These are phyloP conservation scores for Celastrina argiolus DNA, from an alignment of 2,888 invertebrate genomes.

Conservation along the genomic window DNA sequence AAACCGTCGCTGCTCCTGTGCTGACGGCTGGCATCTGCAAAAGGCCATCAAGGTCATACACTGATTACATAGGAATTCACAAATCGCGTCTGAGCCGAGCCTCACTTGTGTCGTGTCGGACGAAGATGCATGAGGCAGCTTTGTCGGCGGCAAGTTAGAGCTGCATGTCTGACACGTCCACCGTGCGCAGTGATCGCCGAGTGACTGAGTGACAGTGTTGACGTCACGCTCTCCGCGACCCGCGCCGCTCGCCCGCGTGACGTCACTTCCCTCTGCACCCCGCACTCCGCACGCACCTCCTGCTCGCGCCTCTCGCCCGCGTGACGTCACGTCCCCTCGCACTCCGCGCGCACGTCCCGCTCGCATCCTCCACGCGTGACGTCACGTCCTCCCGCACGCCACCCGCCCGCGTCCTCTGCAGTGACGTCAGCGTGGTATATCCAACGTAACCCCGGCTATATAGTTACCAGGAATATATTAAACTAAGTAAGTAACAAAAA, in stretches of 20 bases:
- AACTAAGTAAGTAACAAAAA: too few relatives aligned
- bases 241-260: too few relatives aligned
- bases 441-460: too few relatives aligned
- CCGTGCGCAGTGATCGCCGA: conserved; percentile 66
- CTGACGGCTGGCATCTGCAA: conserved; percentile 74
- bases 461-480: too few relatives aligned
- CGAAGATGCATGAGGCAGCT: conserved; percentile 66
- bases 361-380: background rate
- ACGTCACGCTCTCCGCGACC: conserved; percentile 31
- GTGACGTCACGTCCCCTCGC: background rate
- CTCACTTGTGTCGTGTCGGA: conserved; percentile 66
- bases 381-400: background rate
- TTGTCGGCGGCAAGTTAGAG: conserved; percentile 55
- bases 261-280: background rate
- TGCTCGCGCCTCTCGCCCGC: background rate
- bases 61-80: conserved; percentile 24
- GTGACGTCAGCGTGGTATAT: background rate
- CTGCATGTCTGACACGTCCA: conserved; percentile 58
- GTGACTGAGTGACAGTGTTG: conserved; percentile 38
- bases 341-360: background rate
- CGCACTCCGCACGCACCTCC: background rate
- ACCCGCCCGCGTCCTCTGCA: background rate
- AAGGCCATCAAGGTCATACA: conserved; percentile 64
- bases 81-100: conserved; percentile 22
- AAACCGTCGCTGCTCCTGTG: conserved; percentile 71